Conservation (phyloP, 2,113 vertebrate species). For the Ammodytes marinus region DNA sequence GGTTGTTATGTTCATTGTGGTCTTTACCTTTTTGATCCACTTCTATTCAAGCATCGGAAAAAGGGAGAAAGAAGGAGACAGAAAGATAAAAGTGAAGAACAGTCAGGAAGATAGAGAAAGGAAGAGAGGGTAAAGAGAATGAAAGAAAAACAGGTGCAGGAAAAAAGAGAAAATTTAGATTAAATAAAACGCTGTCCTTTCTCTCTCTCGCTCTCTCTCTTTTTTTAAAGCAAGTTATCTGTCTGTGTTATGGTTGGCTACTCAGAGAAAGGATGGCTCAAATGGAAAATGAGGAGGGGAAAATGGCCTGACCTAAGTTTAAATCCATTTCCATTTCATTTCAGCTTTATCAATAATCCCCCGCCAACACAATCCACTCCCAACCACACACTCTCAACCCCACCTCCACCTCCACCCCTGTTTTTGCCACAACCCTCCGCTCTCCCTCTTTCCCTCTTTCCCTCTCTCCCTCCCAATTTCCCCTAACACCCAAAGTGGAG, state of each 20-base stretch:
- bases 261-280: conserved; percentile 84
- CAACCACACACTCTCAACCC: conserved; percentile 73
- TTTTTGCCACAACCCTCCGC: conserved; percentile 43
- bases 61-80: conserved; percentile 90
- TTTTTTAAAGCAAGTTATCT: conserved; percentile 80
- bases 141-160: conserved; percentile 90
- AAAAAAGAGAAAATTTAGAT: conserved; percentile 95
- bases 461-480: conserved; percentile 31
- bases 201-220: conserved; percentile 61
- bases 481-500: conserved; percentile 13
- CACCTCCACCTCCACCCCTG: conserved; percentile 45
- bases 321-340: conserved; percentile 78
- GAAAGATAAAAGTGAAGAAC: conserved; percentile 83
- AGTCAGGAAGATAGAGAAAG: conserved; percentile 82
- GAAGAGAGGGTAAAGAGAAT: conserved; percentile 87
- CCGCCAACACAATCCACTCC: conserved; percentile 70
- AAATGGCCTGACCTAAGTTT: conserved; percentile 81
- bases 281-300: conserved; percentile 83
- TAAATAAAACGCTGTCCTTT: conserved; percentile 90
- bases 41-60: conserved; percentile 99
- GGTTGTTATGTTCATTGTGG: conserved; percentile 92
- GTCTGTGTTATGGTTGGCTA: conserved; percentile 80
- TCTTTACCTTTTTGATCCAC: conserved; percentile 99
- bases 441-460: conserved; percentile 22
- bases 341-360: conserved; percentile 76